Conservation (phyloP, 2,113 vertebrate genomes). For the Cervus canadensis region DNA sequence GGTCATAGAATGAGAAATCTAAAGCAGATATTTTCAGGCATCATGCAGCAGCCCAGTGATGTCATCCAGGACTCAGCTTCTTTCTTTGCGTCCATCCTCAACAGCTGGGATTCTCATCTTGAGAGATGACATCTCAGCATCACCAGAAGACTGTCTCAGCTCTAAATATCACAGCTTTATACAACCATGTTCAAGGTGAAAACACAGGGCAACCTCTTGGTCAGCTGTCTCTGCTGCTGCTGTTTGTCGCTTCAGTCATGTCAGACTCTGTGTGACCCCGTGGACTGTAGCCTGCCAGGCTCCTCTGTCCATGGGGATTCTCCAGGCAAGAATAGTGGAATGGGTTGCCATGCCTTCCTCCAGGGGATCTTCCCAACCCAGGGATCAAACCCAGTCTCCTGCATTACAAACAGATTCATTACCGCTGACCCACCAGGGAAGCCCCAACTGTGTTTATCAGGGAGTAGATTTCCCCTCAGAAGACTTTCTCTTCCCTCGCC, state of each 20-base stretch:
- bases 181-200: background rate
- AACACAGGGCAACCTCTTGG: background rate
- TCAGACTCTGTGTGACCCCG: background rate
- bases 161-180: background rate
- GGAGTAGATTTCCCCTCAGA: background rate
- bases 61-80: background rate
- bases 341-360: background rate
- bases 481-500: background rate
- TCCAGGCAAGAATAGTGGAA: background rate
- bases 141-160: background rate
- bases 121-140: background rate
- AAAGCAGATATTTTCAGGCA: background rate
- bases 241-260: background rate
- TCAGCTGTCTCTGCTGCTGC: background rate
- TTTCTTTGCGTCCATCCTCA: background rate
- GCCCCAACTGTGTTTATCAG: background rate
- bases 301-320: background rate
- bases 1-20: background rate
- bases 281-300: background rate
- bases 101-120: background rate
- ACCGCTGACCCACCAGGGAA: background rate
- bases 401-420: background rate
- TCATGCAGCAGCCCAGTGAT: background rate
- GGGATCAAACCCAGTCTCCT: background rate
- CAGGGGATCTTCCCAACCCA: background rate